Evolutionary conservation across 92 coral and sea anemone species (phyloP), one percentile per base, ranked within the genome.

Genomic region (Palythoa grandiflora): DNA sequence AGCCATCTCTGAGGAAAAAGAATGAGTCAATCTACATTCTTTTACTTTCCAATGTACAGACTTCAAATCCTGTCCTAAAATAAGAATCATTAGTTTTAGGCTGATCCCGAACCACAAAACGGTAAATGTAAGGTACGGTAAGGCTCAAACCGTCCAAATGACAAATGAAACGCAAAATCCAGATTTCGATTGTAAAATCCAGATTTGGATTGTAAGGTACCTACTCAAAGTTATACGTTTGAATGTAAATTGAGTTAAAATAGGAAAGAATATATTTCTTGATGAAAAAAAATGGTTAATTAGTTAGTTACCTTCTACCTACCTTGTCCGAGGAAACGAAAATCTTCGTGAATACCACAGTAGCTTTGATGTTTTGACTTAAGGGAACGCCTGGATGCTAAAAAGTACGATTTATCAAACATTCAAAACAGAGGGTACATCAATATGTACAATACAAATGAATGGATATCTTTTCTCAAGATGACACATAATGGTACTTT

Each of bases 271-370:
- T 44, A 44, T 3, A 44, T 44, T 63, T 17, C 20, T 19, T 63
- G 9, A n/a, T 17, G 2, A 17, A 63, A 2, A 17, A 63, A n/a
- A 63, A 63, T 55, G 61, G 36, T 6, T n/a, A 17, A 4, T 7
- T 21, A 19, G 20, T 3, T 19, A 44, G 50, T 44, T 44, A 1
- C 7, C 5, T 48, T 73, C 6, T 71, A 21, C 76, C 9, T 44
- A 75, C 79, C 79, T 13, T 75, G 79, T n/a, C 79, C 79, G 3
- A 75, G 79, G 1, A 75, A 19, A n/a, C 79, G 79, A 52, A 14
- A 37, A 37, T 75, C 79, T 50, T 47, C 79, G 59, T 75, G 79
- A 38, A 75, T 19, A 38, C 53, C 13, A 3, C 79, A 75, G 79
- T 17, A 75, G 12, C 28, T 17, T 40, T 15, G 79, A 44, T 20